phyloP scores from a whole-genome alignment of 2,113 vertebrate genomes.

The Burhinus oedicnemus region DNA sequence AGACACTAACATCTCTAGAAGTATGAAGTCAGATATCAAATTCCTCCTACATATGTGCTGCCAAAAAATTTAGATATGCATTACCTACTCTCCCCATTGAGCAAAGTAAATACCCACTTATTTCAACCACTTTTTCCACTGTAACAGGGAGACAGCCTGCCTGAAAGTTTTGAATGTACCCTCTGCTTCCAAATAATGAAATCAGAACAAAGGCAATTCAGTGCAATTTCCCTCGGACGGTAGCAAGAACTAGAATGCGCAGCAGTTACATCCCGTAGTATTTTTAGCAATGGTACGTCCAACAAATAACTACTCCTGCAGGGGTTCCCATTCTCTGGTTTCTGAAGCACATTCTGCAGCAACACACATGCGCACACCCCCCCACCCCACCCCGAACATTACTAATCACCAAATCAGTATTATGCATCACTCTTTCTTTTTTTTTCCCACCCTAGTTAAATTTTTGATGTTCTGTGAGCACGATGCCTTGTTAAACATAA shows the following conservation, averaged over 20 bases:
- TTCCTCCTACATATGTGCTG: not conserved
- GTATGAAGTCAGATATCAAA: not conserved
- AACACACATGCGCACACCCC: not conserved
- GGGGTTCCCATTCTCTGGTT: not conserved
- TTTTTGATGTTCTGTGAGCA: not conserved
- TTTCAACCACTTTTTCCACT: not conserved
- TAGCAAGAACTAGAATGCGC: not conserved
- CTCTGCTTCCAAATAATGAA: not conserved
- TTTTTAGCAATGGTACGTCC: not conserved
- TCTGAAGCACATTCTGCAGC: not conserved
- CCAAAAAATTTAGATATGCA: not conserved
- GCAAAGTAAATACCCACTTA: not conserved
- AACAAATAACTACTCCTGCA: not conserved
- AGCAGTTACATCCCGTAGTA: not conserved
- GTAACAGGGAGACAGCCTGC: not conserved
- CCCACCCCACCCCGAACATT: too few relatives aligned
- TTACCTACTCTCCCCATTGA: not conserved
- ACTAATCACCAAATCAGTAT: not conserved
- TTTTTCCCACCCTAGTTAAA: not conserved
- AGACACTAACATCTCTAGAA: not conserved
- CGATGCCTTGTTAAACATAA: fast-evolving
- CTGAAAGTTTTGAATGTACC: not conserved
- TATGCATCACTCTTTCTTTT: not conserved
- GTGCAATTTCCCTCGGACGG: not conserved
- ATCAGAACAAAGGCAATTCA: not conserved